These are phyloP conservation scores for Apotomis capreana DNA, from an alignment of 2,888 invertebrate genomes.

Conservation along the genomic window DNA sequence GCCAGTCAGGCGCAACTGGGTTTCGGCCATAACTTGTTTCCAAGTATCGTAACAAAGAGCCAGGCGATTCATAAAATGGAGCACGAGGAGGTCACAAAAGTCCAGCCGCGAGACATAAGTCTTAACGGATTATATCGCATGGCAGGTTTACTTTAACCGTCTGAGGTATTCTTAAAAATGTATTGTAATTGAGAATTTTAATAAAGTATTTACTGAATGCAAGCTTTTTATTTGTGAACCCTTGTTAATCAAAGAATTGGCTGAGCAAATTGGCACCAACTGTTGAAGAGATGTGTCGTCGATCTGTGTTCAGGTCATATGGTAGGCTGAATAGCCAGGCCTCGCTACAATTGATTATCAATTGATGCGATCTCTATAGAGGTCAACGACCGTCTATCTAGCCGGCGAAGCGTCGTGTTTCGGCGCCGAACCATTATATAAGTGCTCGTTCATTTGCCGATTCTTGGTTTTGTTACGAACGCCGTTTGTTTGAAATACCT, in stretches of 20 bases:
- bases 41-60: no score
- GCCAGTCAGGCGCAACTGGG: no score
- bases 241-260: background rate
- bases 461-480: conserved; percentile 6
- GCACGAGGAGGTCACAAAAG: no score
- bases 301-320: background rate
- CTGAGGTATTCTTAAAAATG: background rate
- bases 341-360: conserved; percentile 28
- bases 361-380: conserved; percentile 19
- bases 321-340: background rate
- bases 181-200: background rate
- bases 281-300: background rate
- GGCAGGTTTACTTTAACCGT: no score
- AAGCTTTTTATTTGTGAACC: background rate
- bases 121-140: no score
- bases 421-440: conserved; percentile 6
- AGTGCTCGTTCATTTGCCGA: conserved; percentile 17
- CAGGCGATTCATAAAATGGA: no score
- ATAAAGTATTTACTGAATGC: background rate
- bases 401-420: background rate
- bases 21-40: no score
- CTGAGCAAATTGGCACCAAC: background rate
- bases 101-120: no score
- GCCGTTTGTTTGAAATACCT: background rate
- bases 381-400: conserved; percentile 21